Conservation (phyloP, 2,797 vertebrate species). For the Propithecus deckenii region DNA sequence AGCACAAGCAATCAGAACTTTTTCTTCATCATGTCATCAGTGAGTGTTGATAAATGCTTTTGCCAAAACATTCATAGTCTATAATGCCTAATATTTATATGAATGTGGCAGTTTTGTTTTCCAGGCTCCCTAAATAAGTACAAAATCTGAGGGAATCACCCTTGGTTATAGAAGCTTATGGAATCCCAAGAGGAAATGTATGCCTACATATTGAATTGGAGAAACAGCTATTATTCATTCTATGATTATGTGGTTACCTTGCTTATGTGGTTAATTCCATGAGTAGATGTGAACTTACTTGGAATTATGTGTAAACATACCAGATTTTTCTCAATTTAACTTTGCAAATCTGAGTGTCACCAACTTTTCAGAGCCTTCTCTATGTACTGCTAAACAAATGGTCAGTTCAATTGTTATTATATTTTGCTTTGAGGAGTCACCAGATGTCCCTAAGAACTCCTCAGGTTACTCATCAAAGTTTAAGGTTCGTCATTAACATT, state of each 20-base stretch:
- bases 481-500: not conserved
- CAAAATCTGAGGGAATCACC: not conserved
- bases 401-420: not conserved
- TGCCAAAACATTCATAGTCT: not conserved
- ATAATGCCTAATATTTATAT: not conserved
- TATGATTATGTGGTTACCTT: not conserved
- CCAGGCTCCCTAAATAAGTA: not conserved
- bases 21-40: not conserved
- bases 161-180: not conserved
- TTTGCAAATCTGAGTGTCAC: not conserved
- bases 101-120: not conserved
- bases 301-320: not conserved
- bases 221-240: not conserved
- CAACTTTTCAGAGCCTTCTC: not conserved
- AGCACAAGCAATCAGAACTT: not conserved
- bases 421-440: not conserved
- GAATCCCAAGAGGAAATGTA: not conserved
- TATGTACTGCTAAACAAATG: not conserved
- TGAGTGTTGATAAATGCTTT: not conserved
- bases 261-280: not conserved
- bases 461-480: not conserved
- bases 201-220: not conserved
- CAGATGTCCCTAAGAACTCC: not conserved
- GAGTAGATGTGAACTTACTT: not conserved
- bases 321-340: not conserved